phyloP scores from a whole-genome alignment of 2,888 invertebrate genomes.

The Heliconius sara region DNA sequence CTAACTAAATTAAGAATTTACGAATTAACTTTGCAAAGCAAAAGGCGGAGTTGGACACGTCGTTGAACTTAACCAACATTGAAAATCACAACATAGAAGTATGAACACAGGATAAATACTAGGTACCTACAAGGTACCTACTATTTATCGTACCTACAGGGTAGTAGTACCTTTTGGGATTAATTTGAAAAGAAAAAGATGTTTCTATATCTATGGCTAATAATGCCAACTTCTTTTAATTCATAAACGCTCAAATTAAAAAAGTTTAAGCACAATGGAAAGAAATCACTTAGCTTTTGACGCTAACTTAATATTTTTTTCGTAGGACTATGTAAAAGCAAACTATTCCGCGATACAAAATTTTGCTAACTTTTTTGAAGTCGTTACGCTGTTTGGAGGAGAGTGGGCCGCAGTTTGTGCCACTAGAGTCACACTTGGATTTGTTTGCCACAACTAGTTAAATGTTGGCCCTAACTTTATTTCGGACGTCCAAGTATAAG shows the following conservation, averaged over 20 bases:
- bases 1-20: constrained; percentile 25
- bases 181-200: background rate
- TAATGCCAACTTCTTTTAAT: background rate
- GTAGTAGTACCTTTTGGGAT: background rate
- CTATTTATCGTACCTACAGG: background rate
- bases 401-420: constrained; percentile 62
- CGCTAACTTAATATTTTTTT: constrained; percentile 34
- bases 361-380: constrained; percentile 61
- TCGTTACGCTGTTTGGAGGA: constrained; percentile 51
- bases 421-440: constrained; percentile 71
- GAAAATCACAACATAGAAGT: background rate
- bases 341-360: constrained; percentile 46
- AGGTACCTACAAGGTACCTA: background rate
- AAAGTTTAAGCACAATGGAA: background rate
- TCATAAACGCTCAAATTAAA: background rate
- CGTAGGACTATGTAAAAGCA: constrained; percentile 38
- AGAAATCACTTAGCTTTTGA: constrained; percentile 13
- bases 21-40: constrained; percentile 6
- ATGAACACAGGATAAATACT: background rate
- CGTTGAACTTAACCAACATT: constrained; percentile 12
- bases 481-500: constrained; percentile 69
- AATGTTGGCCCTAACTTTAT: constrained; percentile 78
- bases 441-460: constrained; percentile 81
- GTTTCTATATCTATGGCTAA: no score
- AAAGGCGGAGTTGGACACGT: constrained; percentile 6